Evolutionary conservation across 1,140 invertebrate species (phyloP).

Genomic region (Trichoplusia ni): DNA sequence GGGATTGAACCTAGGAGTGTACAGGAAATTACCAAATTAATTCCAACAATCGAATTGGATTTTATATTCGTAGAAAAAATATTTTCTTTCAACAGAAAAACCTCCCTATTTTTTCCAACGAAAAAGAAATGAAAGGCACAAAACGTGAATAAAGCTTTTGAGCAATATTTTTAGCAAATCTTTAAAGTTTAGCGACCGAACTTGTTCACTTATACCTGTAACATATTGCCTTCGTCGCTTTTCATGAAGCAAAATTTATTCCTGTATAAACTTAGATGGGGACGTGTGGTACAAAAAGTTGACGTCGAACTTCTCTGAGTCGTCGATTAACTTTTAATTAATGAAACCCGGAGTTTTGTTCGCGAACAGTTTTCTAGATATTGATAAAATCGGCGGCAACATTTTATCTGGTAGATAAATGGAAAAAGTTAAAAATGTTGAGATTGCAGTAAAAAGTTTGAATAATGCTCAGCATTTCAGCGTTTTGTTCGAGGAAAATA

Average conservation of each 20-base stretch:
- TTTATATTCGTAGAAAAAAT: too few relatives aligned
- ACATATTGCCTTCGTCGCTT: constrained; percentile 19
- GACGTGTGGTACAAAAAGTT: constrained; percentile 17
- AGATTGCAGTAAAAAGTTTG: not conserved
- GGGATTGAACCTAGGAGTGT: too few relatives aligned
- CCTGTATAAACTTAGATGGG: constrained; percentile 10
- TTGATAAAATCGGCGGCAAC: constrained; percentile 24
- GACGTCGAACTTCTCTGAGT: constrained; percentile 37
- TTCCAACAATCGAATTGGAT: too few relatives aligned
- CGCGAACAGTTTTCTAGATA: constrained; percentile 32
- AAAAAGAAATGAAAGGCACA: not conserved
- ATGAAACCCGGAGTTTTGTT: constrained; percentile 46
- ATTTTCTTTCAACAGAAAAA: too few relatives aligned
- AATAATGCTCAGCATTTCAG: not conserved
- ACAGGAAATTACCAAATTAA: too few relatives aligned
- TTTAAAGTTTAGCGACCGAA: constrained; percentile 5
- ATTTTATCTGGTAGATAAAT: constrained; percentile 19
- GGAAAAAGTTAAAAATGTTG: constrained; percentile 1
- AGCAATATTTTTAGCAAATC: constrained; percentile 9
- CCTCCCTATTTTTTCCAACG: too few relatives aligned
- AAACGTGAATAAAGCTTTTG: not conserved
- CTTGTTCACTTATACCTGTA: constrained; percentile 10
- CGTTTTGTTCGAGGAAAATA: too few relatives aligned
- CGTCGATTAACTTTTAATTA: constrained; percentile 58
- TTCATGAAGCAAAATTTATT: constrained; percentile 29